phyloP scores from a whole-genome alignment of 2,113 vertebrate genomes.

The Scartelaos histophorus region DNA sequence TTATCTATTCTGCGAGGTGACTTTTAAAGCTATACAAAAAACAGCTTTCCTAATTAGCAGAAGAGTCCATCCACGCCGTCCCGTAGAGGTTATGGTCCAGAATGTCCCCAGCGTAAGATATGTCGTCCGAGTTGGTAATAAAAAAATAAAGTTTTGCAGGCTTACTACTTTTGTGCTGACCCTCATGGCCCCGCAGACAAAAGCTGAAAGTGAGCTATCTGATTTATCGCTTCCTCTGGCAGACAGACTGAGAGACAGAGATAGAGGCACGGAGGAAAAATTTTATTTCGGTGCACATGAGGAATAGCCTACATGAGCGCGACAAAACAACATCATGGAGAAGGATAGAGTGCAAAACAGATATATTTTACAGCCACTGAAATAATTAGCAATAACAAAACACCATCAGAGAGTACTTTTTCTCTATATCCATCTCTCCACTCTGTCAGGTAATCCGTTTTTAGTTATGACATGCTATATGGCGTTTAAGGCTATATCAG shows the following conservation, averaged over 20 bases:
- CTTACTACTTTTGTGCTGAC: constrained; percentile 9
- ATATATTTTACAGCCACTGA: neutral
- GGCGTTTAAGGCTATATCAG: neutral
- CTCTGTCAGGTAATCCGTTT: constrained; percentile 6
- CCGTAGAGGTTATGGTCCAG: constrained; percentile 4
- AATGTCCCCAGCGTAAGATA: neutral
- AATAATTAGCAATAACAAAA: constrained; percentile 13
- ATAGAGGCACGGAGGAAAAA: constrained; percentile 30
- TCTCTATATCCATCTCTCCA: constrained; percentile 4
- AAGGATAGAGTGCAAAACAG: neutral
- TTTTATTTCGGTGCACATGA: constrained; percentile 46
- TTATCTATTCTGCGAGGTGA: neutral
- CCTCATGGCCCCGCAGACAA: constrained; percentile 31
- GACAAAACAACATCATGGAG: constrained; percentile 19
- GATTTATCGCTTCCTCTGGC: constrained; percentile 42
- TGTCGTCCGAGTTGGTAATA: constrained; percentile 19
- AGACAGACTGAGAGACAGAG: constrained; percentile 26
- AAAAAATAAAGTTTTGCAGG: constrained; percentile 16
- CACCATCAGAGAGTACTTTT: constrained; percentile 1
- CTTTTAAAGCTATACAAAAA: neutral
- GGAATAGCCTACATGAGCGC: constrained; percentile 32
- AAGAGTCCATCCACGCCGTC: neutral
- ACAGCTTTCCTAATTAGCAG: constrained; percentile 1
- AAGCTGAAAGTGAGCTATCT: constrained; percentile 37
- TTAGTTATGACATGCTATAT: neutral